phyloP scores from a whole-genome alignment of 2,113 vertebrate species.

The Aythya baeri region DNA sequence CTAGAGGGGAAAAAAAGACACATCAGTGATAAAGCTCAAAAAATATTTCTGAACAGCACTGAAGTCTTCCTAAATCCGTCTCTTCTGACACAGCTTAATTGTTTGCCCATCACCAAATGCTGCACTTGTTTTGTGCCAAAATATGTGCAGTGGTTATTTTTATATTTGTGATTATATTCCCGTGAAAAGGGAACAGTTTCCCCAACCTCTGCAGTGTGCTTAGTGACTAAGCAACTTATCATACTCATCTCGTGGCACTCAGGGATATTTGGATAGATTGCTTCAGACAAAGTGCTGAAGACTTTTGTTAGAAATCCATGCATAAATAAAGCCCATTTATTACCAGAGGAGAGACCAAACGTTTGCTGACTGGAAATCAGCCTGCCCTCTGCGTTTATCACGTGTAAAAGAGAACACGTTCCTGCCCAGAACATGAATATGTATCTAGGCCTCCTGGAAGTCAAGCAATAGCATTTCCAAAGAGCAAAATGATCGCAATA shows the following conservation, averaged over 20 bases:
- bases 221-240: constrained; percentile 17
- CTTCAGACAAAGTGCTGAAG: neutral
- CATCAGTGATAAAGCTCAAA: neutral
- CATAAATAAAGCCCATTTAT: constrained; percentile 29
- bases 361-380: constrained; percentile 44
- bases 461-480: neutral
- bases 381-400: neutral
- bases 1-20: neutral
- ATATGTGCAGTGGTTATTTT: neutral
- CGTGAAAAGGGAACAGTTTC: neutral
- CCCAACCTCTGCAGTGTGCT: neutral
- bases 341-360: constrained; percentile 38
- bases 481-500: neutral
- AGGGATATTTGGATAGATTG: constrained; percentile 3
- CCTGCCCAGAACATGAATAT: neutral
- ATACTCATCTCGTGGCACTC: neutral
- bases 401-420: neutral
- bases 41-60: neutral
- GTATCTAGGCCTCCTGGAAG: constrained; percentile 13
- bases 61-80: neutral
- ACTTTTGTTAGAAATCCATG: constrained; percentile 34
- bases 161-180: neutral
- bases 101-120: neutral
- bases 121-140: neutral
- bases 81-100: neutral